A percentile compares a stretch with the other conserved stretches of the same genome.
phyloP scores from a whole-genome alignment of 1,140 invertebrate genomes.

The Aporrectodea caliginosa region DNA sequence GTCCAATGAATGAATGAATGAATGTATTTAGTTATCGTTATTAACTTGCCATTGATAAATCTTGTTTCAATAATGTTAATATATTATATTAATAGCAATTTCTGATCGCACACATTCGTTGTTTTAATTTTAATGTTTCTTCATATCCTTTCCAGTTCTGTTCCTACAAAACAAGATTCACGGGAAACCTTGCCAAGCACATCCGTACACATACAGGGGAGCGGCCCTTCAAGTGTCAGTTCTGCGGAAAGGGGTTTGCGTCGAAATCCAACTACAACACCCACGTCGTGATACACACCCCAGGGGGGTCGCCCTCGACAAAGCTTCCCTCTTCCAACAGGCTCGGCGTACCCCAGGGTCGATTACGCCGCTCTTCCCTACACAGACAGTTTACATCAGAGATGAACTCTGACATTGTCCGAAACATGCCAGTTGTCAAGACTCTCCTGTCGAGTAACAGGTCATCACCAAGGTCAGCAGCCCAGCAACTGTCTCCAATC shows the following conservation, averaged over 20 bases:
- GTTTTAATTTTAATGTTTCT: background rate
- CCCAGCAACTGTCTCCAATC: background rate
- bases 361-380: background rate
- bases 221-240: constrained; percentile 95
- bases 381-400: background rate
- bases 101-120: too few species aligned
- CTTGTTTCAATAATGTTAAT: too few species aligned
- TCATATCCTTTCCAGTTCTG: constrained; percentile 26
- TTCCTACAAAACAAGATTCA: constrained; percentile 21
- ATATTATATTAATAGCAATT: too few species aligned
- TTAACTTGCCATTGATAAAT: too few species aligned
- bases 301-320: background rate
- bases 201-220: constrained; percentile 64
- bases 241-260: constrained; percentile 95
- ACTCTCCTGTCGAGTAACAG: background rate
- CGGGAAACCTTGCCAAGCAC: constrained; percentile 52
- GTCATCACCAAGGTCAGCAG: background rate
- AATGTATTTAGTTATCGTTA: too few species aligned
- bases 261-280: constrained; percentile 24
- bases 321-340: background rate
- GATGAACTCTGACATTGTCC: background rate
- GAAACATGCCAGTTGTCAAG: background rate
- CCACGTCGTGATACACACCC: constrained; percentile 24
- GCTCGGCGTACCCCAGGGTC: background rate
- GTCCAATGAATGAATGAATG: too few species aligned